These are phyloP conservation scores for Labia minor DNA, from an alignment of 2,888 invertebrate species.

Conservation along the genomic window DNA sequence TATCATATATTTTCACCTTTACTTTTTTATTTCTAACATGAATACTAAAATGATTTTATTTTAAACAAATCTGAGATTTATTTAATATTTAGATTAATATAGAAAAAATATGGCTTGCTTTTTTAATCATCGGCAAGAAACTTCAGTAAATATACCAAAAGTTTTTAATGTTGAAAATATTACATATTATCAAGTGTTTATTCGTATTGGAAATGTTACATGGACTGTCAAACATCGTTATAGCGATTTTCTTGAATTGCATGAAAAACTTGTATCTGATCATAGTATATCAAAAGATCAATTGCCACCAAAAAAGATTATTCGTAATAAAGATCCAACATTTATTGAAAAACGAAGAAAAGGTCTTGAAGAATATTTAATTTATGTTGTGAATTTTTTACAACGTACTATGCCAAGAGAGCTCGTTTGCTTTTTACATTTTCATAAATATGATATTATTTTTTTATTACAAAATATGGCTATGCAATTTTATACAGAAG, in stretches of 20 bases:
- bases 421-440: constrained; percentile 74
- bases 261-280: constrained; percentile 68
- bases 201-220: constrained; percentile 55
- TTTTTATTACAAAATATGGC: constrained; percentile 77
- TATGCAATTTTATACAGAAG: constrained; percentile 61
- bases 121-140: constrained; percentile 54
- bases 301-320: constrained; percentile 85
- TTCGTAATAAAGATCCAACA: constrained; percentile 76
- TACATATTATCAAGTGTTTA: constrained; percentile 60
- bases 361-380: constrained; percentile 71
- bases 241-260: constrained; percentile 79
- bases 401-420: constrained; percentile 68
- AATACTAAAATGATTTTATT: no score
- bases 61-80: constrained; percentile 8
- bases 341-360: constrained; percentile 76
- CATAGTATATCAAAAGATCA: constrained; percentile 74
- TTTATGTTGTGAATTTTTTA: constrained; percentile 61
- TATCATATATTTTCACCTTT: not conserved
- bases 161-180: constrained; percentile 53
- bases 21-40: no score
- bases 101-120: constrained; percentile 61
- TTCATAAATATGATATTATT: constrained; percentile 81
- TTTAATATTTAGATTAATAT: no score
- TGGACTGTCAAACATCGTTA: constrained; percentile 84
- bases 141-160: constrained; percentile 53